Percentiles rank a stretch among this genome's conserved stretches.
phyloP scores from a whole-genome alignment of 2,113 vertebrate genomes.

The Daphoenositta chrysoptera region DNA sequence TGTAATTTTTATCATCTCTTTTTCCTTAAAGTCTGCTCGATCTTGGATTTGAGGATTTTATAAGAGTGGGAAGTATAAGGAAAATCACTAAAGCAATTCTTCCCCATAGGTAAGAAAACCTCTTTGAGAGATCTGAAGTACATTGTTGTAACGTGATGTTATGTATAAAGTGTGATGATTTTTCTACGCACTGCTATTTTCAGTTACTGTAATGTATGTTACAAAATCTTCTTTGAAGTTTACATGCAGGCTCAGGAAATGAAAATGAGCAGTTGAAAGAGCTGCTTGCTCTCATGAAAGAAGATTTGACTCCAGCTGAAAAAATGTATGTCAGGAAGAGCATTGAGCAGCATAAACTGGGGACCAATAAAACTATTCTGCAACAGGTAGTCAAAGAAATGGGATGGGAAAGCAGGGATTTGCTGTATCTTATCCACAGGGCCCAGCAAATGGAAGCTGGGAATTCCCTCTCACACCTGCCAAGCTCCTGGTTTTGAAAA shows the following conservation, averaged over 20 bases:
- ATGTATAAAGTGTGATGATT: neutral
- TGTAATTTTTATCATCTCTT: neutral
- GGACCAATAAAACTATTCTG: slow-evolving; percentile 74
- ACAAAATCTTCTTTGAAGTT: slow-evolving; percentile 53
- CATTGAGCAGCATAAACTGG: slow-evolving; percentile 78
- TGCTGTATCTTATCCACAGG: accelerated
- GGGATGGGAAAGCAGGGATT: neutral
- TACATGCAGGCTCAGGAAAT: slow-evolving; percentile 74
- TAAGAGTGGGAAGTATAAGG: slow-evolving; percentile 80
- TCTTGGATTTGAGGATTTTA: slow-evolving; percentile 79
- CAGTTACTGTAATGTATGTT: neutral
- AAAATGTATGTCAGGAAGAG: slow-evolving; percentile 70
- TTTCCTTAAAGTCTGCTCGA: slow-evolving; percentile 70
- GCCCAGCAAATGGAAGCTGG: neutral
- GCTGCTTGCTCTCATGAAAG: slow-evolving; percentile 72
- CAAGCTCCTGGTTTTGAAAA: neutral
- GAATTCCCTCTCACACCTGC: neutral
- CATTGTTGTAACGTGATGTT: neutral
- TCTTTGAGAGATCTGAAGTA: neutral
- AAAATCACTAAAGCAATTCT: slow-evolving; percentile 82
- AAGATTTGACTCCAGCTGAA: slow-evolving; percentile 72
- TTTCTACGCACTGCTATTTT: neutral
- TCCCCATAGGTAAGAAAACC: slow-evolving; percentile 74
- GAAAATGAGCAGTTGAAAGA: slow-evolving; percentile 77
- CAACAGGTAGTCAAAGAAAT: slow-evolving; percentile 61